Evolutionary conservation across 1,140 invertebrate genomes (phyloP).

Genomic region (Proales similis): DNA sequence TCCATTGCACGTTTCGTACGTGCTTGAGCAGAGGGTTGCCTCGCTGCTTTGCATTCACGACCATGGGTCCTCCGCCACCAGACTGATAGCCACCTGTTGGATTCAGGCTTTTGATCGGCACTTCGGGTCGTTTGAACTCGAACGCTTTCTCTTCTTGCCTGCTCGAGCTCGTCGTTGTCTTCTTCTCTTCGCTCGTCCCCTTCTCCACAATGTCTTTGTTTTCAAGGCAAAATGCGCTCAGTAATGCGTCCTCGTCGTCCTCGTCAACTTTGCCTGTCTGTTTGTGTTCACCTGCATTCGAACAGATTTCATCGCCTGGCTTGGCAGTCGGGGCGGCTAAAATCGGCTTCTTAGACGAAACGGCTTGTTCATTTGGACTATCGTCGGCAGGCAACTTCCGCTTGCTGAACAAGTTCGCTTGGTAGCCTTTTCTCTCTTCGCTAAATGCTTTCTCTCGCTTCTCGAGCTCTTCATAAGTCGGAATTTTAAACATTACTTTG

Average conservation of each 20-base stretch:
- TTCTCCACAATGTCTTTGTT: constrained; percentile 36
- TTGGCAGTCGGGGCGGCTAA: background rate
- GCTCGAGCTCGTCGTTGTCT: too few species aligned
- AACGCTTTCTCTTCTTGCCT: too few species aligned
- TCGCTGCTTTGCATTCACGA: constrained; percentile 22
- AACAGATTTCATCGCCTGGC: background rate
- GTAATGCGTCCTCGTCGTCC: constrained; percentile 21
- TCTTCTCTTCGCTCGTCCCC: background rate
- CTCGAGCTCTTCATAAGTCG: constrained; percentile 36
- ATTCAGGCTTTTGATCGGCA: background rate
- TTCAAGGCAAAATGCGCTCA: constrained; percentile 10
- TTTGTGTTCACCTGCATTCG: background rate
- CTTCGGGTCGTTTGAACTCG: constrained; percentile 25
- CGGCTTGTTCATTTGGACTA: constrained; percentile 21
- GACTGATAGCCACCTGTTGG: background rate
- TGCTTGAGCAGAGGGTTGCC: constrained; percentile 37
- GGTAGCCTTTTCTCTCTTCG: constrained; percentile 4
- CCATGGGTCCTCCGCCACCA: constrained; percentile 13
- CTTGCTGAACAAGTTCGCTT: constrained; percentile 17
- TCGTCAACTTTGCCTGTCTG: background rate
- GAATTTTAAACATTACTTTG: constrained; percentile 32
- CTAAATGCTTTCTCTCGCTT: constrained; percentile 19
- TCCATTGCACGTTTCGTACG: constrained; percentile 31
- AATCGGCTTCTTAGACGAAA: background rate
- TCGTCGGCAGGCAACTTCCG: constrained; percentile 14